Conservation (phyloP, 1,140 invertebrate species). For the Phymastichus coffea region DNA sequence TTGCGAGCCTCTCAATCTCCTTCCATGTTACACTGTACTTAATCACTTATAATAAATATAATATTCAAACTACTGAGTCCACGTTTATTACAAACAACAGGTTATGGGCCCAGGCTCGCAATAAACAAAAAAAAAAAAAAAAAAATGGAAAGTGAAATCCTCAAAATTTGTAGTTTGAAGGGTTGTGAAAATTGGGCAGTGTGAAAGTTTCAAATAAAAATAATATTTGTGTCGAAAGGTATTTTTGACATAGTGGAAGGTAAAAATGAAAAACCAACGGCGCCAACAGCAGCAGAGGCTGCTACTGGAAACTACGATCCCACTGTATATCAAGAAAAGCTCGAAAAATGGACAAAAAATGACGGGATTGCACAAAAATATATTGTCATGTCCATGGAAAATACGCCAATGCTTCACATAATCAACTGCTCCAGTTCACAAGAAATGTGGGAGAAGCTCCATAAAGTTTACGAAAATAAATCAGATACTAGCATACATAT, state of each 20-base stretch:
- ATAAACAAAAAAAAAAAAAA: too few relatives aligned
- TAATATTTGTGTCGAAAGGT: slow-evolving; percentile 21
- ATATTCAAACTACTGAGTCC: too few relatives aligned
- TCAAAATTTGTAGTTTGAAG: background rate
- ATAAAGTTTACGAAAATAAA: slow-evolving; percentile 40
- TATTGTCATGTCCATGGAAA: slow-evolving; percentile 31
- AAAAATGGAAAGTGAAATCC: too few relatives aligned
- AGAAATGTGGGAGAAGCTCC: slow-evolving; percentile 43
- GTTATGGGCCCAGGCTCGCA: slow-evolving; percentile 1
- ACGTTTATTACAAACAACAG: too few relatives aligned
- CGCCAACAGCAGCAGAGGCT: background rate
- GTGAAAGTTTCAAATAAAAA: slow-evolving; percentile 24
- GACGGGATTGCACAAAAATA: slow-evolving; percentile 36
- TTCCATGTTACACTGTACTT: too few relatives aligned
- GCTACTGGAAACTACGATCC: slow-evolving; percentile 29
- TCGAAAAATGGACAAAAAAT: slow-evolving; percentile 28
- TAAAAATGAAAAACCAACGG: background rate
- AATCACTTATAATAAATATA: too few relatives aligned
- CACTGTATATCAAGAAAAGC: slow-evolving; percentile 39
- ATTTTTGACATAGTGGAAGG: slow-evolving; percentile 20
- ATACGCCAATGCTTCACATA: slow-evolving; percentile 32
- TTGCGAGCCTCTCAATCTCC: too few relatives aligned
- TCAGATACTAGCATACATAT: slow-evolving; percentile 35
- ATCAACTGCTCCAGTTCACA: slow-evolving; percentile 37
- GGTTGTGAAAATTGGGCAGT: background rate